These are phyloP conservation scores for Reticulitermes lucifugus DNA, from an alignment of 2,888 invertebrate genomes.

Conservation along the genomic window DNA sequence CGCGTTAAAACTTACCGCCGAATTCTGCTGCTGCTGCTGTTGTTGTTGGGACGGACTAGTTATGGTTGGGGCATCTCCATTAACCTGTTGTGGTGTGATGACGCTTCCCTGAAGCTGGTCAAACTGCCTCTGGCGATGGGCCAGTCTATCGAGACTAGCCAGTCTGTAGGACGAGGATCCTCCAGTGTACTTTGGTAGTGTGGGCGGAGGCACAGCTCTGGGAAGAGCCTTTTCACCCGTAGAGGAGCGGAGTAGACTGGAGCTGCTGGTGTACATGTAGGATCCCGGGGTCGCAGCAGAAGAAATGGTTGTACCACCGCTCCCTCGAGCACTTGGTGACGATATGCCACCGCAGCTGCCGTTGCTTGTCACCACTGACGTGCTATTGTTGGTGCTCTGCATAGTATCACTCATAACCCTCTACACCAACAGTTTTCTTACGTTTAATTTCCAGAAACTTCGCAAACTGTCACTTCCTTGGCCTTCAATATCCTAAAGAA, in stretches of 20 bases:
- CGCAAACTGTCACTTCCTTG: no score
- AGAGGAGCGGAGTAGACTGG: conserved; percentile 51
- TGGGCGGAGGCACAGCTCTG: conserved; percentile 74
- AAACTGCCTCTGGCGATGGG: conserved; percentile 83
- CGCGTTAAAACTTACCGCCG: conserved; percentile 40
- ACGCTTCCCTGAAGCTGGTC: conserved; percentile 65
- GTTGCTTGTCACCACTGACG: conserved; percentile 49
- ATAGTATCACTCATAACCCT: no score
- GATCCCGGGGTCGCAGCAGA: conserved; percentile 54
- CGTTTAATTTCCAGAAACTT: no score
- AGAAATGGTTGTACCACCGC: conserved; percentile 28
- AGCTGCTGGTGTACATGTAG: conserved; percentile 56
- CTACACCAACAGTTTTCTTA: no score
- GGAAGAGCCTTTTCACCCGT: conserved; percentile 46
- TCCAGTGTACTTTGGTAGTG: conserved; percentile 82
- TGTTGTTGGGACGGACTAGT: conserved; percentile 28
- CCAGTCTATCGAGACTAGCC: conserved; percentile 85
- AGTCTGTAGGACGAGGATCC: conserved; percentile 76
- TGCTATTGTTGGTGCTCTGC: no score
- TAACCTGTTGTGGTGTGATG: not conserved
- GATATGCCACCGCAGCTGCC: conserved; percentile 9
- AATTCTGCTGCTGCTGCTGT: conserved; percentile 11
- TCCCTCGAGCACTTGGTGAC: conserved; percentile 34
- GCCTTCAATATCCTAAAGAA: no score
- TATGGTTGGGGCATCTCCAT: conserved; percentile 36